Base-by-base conservation (phyloP, 1,140 invertebrate genomes). In the Ooceraea biroi region DNA sequence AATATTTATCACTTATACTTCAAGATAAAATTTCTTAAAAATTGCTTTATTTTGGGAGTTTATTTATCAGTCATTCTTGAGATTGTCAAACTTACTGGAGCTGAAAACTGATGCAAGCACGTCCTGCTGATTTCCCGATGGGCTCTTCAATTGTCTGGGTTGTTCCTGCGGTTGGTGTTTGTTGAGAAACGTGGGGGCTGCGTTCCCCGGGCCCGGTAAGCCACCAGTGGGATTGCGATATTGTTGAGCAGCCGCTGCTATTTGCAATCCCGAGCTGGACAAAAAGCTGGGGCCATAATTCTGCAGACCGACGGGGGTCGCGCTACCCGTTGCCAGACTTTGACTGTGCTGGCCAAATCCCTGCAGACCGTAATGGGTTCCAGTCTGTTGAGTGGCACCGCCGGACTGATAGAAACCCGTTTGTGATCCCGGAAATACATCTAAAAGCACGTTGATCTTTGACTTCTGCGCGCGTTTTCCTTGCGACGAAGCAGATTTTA, bases 241-340 rank as follows among this genome's bases (percentile, higher is more conserved):
- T 84, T 95, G 94, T 76, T 96, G 95, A 68, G 93, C 94, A 27
- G 94, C 92, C 22, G 95, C 94, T 60, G 94, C 94, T 65, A 94
- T 95, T 83, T 94, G 94, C 27, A 95, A 78, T 41, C 95, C 95
- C 0, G 95, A 95, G 50, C 94, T 94, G 14, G 95, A 95, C 74
- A 95, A 91, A 76, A 95, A 95, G 90, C 96, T 95, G 44, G 95
- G 96, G 63, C 95, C 95, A 88, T 95, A 96, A 52, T 95, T 95
- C 87, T 96, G 95, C 46, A 96, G 88, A 69, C 95, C 95, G 86
- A 95, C 95, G 73, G 92, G 95, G 41, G 91, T 95, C 68, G 95
- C 93, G 88, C 91, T 95, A 27, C 94, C 94, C 30, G 95, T 94
- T 69, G 93, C 93, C 25, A 94, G 73, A 69, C 89, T 95, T 68